Evolutionary conservation across 2,888 invertebrate genomes (phyloP).

Genomic region (Sminthurinus aureus): DNA sequence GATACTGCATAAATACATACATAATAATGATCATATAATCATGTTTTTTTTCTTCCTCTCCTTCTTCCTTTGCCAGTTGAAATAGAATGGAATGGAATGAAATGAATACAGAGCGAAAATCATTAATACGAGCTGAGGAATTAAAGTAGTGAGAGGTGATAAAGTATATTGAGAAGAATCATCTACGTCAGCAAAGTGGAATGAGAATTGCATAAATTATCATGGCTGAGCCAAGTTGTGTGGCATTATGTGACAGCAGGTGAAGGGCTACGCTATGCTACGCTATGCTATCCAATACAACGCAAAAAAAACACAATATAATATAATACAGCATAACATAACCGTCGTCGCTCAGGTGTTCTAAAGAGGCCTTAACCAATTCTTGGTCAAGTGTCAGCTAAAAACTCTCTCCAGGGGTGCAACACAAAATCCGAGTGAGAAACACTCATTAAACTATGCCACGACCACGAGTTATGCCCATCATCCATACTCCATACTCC

Average conservation of each 20-base stretch:
- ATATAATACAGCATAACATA: no score
- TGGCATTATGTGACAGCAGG: constrained; percentile 59
- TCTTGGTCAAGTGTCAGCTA: constrained; percentile 60
- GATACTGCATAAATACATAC: neutral
- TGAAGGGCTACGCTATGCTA: constrained; percentile 47
- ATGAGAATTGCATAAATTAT: constrained; percentile 60
- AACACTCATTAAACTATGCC: constrained; percentile 58
- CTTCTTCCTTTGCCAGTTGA: neutral
- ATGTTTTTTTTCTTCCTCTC: neutral
- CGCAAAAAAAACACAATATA: constrained; percentile 44
- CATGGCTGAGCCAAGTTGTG: constrained; percentile 55
- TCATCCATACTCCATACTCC: constrained; percentile 14
- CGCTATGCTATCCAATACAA: neutral
- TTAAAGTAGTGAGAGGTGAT: constrained; percentile 56
- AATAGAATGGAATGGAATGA: neutral
- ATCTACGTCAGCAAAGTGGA: constrained; percentile 57
- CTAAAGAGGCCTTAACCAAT: constrained; percentile 59
- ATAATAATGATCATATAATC: neutral
- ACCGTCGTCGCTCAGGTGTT: constrained; percentile 55
- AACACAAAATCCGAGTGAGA: constrained; percentile 57
- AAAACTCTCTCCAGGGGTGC: constrained; percentile 57
- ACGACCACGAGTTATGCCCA: constrained; percentile 29
- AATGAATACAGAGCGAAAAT: constrained; percentile 50
- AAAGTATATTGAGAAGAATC: constrained; percentile 58
- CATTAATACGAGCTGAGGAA: constrained; percentile 49